Percentiles rank a stretch among this genome's conserved stretches.
Evolutionary conservation across 2,888 invertebrate genomes (phyloP).

Genomic region (Apamea crenata): DNA sequence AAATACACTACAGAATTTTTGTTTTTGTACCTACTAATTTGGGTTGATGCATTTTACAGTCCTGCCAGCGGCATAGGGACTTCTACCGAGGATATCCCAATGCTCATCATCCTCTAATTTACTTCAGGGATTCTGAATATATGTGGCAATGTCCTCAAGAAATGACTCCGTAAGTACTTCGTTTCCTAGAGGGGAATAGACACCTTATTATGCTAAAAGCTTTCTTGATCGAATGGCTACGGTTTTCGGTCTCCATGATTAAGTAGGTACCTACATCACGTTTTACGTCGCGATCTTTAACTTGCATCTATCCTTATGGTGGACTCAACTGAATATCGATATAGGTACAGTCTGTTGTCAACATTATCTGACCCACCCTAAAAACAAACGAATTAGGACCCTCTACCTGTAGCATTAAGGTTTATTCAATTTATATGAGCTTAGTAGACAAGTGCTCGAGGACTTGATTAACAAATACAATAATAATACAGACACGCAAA

Average conservation of each 20-base stretch:
- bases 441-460: too few species aligned
- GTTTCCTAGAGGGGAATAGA: neutral
- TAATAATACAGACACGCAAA: too few species aligned
- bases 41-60: constrained; percentile 75
- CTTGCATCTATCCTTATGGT: neutral
- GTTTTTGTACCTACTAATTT: neutral
- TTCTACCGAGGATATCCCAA: constrained; percentile 91
- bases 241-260: neutral
- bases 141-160: constrained; percentile 90
- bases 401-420: too few species aligned
- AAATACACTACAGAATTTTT: neutral
- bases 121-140: constrained; percentile 88
- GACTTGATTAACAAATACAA: too few species aligned
- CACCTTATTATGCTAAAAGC: neutral
- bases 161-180: constrained; percentile 86
- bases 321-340: neutral
- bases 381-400: too few species aligned
- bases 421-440: too few species aligned
- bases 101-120: constrained; percentile 90
- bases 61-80: constrained; percentile 90
- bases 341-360: too few species aligned
- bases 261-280: too few species aligned
- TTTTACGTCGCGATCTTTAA: neutral
- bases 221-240: neutral
- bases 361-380: too few species aligned